phyloP scores from a whole-genome alignment of 2,888 invertebrate genomes.

The Norana najaformis region DNA sequence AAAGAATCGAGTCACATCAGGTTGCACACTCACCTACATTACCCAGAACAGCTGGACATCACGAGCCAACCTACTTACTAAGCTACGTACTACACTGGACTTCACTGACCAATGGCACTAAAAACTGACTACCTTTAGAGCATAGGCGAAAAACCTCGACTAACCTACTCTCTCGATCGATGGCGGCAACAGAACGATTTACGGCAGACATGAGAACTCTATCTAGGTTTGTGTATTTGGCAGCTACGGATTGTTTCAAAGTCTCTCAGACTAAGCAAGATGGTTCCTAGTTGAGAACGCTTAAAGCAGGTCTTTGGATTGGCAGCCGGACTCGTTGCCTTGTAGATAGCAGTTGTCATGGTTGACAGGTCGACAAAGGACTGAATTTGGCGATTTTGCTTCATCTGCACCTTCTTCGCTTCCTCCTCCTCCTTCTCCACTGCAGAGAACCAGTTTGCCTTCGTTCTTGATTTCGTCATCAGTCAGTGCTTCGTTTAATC shows the following conservation, averaged over 20 bases:
- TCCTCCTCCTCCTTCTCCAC: background rate
- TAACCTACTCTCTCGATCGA: no score
- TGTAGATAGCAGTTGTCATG: background rate
- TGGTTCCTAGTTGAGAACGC: conserved; percentile 2
- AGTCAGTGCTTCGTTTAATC: background rate
- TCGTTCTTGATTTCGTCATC: background rate
- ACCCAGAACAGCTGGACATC: no score
- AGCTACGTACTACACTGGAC: no score
- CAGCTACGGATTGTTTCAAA: background rate
- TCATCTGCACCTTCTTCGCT: background rate
- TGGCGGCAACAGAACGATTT: no score
- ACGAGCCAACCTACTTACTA: no score
- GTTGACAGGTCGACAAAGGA: background rate
- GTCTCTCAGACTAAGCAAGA: background rate
- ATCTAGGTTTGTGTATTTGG: no score
- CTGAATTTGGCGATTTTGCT: background rate
- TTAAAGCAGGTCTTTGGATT: background rate
- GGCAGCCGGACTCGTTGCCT: background rate
- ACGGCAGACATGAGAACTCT: no score
- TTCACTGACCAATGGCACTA: no score
- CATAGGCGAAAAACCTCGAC: no score
- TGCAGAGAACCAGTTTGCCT: background rate
- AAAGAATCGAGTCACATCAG: no score
- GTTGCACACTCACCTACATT: no score
- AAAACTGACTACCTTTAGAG: no score